Evolutionary conservation across 2,113 vertebrate genomes (phyloP), one percentile per base, ranked within the genome.

Genomic region (Tenebrosternarchus preto): DNA sequence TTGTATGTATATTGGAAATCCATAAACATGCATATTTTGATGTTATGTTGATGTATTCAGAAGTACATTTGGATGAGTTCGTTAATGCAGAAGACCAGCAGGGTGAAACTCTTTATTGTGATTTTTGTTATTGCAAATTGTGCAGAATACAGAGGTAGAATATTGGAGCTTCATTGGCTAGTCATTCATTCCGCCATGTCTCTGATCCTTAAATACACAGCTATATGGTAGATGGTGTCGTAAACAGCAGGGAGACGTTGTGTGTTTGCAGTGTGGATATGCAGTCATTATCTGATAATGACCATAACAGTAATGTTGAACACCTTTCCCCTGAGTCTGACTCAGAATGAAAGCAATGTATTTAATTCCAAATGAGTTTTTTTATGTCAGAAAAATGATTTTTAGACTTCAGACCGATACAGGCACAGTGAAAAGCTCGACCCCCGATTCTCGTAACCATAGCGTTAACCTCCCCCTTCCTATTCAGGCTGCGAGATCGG

Each of bases 381-480:
- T 68, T 68, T 31, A 57, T 56, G 17, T 69, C 19, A 57, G 46
- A 67, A 50, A 76, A 60, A 20, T 33, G 29, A 53, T 56, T 24
- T 15, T 69, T n/a, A 43, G 20, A 16, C 17, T 60, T 0, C 64
- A 76, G 33, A 43, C 46, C 39, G 36, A 70, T 59, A 69, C 33
- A 39, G 33, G 22, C 8, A 33, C n/a, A 22, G 33, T 76, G 33
- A 57, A 69, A 50, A 77, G 50, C 56, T 69, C 33, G 61, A 73
- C 22, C 43, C 66, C 15, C 71, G 55, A 2, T 68, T 5, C 31
- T 36, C 12, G 1, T 8, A 7, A 31, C 63, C 36, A 39, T 57
- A 66, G 77, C 64, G 15, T 36, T 31, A 31, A 60, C 6, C 20
- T 75, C 50, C 24, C 27, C 27, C 56, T 43, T n/a, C 39, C 6